Evolutionary conservation across 2,797 vertebrate species (phyloP).

Genomic region (Hemitrygon akajei): DNA sequence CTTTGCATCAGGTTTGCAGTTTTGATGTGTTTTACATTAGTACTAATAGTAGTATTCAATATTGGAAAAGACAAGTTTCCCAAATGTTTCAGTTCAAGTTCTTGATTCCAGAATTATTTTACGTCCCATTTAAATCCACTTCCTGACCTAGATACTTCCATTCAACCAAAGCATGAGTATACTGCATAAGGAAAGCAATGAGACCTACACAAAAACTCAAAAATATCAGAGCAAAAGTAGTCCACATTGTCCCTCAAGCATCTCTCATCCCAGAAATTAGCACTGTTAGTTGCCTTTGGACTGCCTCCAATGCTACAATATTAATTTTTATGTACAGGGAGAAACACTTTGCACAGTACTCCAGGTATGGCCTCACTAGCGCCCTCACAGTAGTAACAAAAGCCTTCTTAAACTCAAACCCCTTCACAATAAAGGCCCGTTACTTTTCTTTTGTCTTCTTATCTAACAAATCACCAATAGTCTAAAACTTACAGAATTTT

Average conservation of each 20-base stretch:
- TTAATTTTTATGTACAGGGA: too few relatives aligned
- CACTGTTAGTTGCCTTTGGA: too few relatives aligned
- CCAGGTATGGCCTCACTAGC: too few relatives aligned
- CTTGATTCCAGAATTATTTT: background rate
- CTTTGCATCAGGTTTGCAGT: background rate
- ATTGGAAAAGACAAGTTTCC: background rate
- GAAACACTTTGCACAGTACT: too few relatives aligned
- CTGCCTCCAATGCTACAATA: too few relatives aligned
- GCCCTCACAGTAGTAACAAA: too few relatives aligned
- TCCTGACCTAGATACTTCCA: background rate
- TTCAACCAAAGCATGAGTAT: background rate
- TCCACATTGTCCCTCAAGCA: too few relatives aligned
- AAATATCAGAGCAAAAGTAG: too few relatives aligned
- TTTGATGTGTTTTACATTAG: background rate
- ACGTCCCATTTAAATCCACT: background rate
- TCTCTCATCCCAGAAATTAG: too few relatives aligned
- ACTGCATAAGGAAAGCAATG: background rate
- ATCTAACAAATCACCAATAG: background rate
- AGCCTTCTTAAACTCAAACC: too few relatives aligned
- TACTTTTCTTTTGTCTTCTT: too few relatives aligned
- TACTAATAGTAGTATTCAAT: background rate
- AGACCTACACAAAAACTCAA: background rate
- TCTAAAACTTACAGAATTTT: background rate
- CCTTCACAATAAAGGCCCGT: too few relatives aligned
- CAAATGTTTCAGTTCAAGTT: background rate